Evolutionary conservation across 2,113 vertebrate species (phyloP).

Genomic region (Prionailurus viverrinus): DNA sequence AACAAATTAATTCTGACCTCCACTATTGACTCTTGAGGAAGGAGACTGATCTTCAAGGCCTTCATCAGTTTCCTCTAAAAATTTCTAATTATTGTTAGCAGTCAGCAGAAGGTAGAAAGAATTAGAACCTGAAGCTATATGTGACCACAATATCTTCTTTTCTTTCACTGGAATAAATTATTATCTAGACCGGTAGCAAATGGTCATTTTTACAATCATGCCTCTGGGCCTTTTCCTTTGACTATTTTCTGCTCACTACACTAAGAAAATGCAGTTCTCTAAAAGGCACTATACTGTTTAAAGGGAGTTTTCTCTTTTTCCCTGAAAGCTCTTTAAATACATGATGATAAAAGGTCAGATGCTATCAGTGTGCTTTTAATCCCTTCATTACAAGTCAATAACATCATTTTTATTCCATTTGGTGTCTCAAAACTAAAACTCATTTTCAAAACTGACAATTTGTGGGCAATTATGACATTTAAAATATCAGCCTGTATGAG

Average conservation of each 20-base stretch:
- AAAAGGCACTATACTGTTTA: slow-evolving; percentile 5
- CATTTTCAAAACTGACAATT: slow-evolving; percentile 79
- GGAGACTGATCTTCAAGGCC: slow-evolving; percentile 66
- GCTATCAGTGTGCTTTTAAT: slow-evolving; percentile 34
- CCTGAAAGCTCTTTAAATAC: slow-evolving; percentile 54
- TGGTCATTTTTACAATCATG: slow-evolving; percentile 50
- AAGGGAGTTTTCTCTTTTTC: background rate
- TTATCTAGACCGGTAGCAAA: slow-evolving; percentile 22
- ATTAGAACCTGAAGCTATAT: slow-evolving; percentile 56
- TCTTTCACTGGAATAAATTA: slow-evolving; percentile 66
- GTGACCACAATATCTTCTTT: slow-evolving; percentile 30
- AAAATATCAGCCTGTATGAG: background rate
- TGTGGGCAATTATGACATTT: slow-evolving; percentile 61
- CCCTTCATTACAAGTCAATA: slow-evolving; percentile 73
- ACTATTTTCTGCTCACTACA: background rate
- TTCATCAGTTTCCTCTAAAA: slow-evolving; percentile 79
- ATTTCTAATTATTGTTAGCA: slow-evolving; percentile 76
- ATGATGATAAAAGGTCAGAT: slow-evolving; percentile 23
- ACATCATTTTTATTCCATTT: slow-evolving; percentile 72
- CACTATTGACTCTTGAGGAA: slow-evolving; percentile 70
- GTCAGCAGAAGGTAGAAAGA: slow-evolving; percentile 69
- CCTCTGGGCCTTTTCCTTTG: slow-evolving; percentile 56
- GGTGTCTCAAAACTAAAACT: slow-evolving; percentile 69
- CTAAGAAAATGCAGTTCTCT: slow-evolving; percentile 18
- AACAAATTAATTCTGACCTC: slow-evolving; percentile 84